A percentile compares a stretch with the other conserved stretches of the same genome.
Conservation (phyloP, 92 coral and sea anemone genomes). For the Plumapathes pennacea region DNA sequence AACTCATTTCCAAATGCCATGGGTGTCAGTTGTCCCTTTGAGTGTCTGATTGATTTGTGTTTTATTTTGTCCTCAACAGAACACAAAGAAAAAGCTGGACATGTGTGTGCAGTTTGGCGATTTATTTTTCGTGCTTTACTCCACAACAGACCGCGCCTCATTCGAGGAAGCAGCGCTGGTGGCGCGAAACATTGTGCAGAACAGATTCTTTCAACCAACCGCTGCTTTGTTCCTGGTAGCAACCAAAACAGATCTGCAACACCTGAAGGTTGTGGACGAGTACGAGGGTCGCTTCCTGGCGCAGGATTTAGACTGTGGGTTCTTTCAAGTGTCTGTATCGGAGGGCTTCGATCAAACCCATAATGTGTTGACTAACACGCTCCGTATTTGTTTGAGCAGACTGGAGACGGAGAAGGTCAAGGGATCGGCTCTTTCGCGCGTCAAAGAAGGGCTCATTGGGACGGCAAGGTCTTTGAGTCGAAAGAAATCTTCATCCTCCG, state of each 20-base stretch:
- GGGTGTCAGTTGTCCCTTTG: too few species aligned
- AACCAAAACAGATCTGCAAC: conserved; percentile 77
- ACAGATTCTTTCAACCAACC: conserved; percentile 44
- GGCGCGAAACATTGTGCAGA: conserved; percentile 76
- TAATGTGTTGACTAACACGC: conserved; percentile 59
- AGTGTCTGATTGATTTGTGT: too few species aligned
- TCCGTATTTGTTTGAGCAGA: conserved; percentile 53
- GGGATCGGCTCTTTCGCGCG: conserved; percentile 52
- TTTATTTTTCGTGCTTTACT: conserved; percentile 87
- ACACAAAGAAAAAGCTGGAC: conserved; percentile 83
- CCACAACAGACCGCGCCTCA: conserved; percentile 89
- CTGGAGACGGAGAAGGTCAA: conserved; percentile 47
- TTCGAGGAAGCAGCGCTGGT: conserved; percentile 83
- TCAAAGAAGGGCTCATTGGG: conserved; percentile 74
- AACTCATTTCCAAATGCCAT: too few species aligned
- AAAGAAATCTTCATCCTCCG: too few species aligned
- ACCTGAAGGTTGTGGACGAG: conserved; percentile 72
- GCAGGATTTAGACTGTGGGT: conserved; percentile 75
- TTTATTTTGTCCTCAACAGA: conserved; percentile 34
- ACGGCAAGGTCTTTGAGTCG: conserved; percentile 78
- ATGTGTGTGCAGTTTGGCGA: conserved; percentile 81
- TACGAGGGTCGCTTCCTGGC: conserved; percentile 80
- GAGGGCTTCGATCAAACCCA: conserved; percentile 75
- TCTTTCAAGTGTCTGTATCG: conserved; percentile 76
- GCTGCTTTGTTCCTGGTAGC: conserved; percentile 72